Evolutionary conservation across 1,140 invertebrate species (phyloP).

Genomic region (Dufourea novaeangliae): DNA sequence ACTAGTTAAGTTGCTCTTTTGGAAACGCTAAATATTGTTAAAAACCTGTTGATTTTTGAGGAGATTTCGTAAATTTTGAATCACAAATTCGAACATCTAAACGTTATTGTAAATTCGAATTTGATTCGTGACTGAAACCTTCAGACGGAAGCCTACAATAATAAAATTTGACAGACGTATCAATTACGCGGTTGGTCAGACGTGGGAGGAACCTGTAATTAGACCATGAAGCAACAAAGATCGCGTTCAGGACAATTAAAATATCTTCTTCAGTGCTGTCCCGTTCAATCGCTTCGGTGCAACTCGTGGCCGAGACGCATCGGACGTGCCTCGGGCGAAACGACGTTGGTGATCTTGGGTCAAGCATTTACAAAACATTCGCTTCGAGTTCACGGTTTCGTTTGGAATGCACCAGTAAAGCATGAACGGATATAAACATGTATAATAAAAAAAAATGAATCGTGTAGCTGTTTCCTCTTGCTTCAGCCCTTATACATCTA

Average conservation of each 20-base stretch:
- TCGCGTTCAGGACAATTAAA: constrained; percentile 75
- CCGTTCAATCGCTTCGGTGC: constrained; percentile 71
- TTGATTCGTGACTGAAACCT: not conserved
- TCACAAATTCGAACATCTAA: no score
- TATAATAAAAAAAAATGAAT: no score
- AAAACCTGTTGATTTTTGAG: no score
- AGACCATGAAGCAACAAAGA: constrained; percentile 70
- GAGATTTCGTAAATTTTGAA: no score
- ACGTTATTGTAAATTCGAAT: not conserved
- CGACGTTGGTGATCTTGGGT: constrained; percentile 75
- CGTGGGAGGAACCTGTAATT: constrained; percentile 68
- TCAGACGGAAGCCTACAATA: not conserved
- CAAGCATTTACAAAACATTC: constrained; percentile 66
- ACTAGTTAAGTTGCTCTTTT: no score
- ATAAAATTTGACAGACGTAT: not conserved
- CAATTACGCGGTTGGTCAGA: not conserved
- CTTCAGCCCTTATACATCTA: no score
- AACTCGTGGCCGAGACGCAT: constrained; percentile 64
- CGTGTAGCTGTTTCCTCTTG: no score
- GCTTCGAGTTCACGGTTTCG: not conserved
- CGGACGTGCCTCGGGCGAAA: constrained; percentile 71
- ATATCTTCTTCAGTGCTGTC: constrained; percentile 68
- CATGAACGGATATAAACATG: no score
- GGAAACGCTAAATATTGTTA: no score
- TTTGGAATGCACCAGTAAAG: not conserved